Percentiles rank a stretch among this genome's conserved stretches.
Evolutionary conservation across 2,888 invertebrate species (phyloP).

Genomic region (Melipona bicolor): DNA sequence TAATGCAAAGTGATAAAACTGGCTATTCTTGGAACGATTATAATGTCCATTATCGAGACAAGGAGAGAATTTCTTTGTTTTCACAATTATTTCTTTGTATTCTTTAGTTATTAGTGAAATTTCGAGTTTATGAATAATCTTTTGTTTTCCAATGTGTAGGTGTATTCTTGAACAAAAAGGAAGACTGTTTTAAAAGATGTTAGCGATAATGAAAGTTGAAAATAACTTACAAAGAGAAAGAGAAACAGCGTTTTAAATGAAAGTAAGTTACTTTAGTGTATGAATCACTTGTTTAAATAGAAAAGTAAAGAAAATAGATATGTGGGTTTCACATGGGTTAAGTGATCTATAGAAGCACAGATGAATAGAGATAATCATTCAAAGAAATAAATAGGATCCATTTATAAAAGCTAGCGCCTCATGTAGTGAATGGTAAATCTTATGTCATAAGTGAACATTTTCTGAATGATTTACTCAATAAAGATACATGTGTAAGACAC

Average conservation of each 20-base stretch:
- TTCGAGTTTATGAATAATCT: not conserved
- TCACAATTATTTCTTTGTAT: not conserved
- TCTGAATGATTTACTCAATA: not conserved
- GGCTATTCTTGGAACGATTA: not conserved
- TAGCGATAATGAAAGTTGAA: not conserved
- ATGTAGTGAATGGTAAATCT: not conserved
- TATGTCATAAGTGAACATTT: not conserved
- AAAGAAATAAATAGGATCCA: not conserved
- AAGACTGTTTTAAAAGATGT: not conserved
- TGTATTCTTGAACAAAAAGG: not conserved
- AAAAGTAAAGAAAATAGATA: not conserved
- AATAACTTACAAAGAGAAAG: not conserved
- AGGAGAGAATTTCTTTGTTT: not conserved
- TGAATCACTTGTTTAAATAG: not conserved
- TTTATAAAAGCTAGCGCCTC: not conserved
- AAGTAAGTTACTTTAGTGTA: not conserved
- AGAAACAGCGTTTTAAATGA: not conserved
- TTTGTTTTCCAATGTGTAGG: not conserved
- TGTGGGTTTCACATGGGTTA: not conserved
- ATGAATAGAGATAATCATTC: not conserved
- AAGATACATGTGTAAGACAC: not conserved
- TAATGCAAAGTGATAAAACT: not conserved
- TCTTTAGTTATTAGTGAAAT: not conserved
- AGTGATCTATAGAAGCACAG: not conserved
- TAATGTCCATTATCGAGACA: not conserved